These are phyloP conservation scores for Arrhopalites spinosus DNA, from an alignment of 2,888 invertebrate species.

Conservation along the genomic window DNA sequence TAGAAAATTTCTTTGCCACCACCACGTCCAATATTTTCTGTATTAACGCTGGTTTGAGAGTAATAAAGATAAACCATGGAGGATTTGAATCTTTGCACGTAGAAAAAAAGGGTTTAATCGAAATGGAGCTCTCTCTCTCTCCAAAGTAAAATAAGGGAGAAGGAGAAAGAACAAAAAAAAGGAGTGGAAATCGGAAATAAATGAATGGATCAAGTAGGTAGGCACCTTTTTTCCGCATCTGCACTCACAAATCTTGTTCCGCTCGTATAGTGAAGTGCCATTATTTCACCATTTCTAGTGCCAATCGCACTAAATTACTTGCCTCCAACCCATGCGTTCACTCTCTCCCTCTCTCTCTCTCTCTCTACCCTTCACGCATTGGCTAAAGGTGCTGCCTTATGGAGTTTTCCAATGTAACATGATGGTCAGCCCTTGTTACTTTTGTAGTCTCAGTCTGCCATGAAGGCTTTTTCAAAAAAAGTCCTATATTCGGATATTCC, in stretches of 20 bases:
- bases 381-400: slow-evolving; percentile 9
- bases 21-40: background rate
- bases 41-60: background rate
- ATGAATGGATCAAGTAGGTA: slow-evolving; percentile 36
- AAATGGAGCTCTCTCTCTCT: background rate
- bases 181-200: slow-evolving; percentile 38
- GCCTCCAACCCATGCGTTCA: slow-evolving; percentile 25
- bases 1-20: background rate
- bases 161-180: slow-evolving; percentile 8
- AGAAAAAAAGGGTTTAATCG: background rate
- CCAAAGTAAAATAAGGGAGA: slow-evolving; percentile 4
- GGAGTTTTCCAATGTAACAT: background rate
- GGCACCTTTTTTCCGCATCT: slow-evolving; percentile 35
- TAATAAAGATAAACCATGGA: slow-evolving; percentile 2
- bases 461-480: too few relatives aligned
- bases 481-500: too few relatives aligned
- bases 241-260: slow-evolving; percentile 38
- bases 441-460: too few relatives aligned
- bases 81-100: slow-evolving; percentile 13
- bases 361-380: slow-evolving; percentile 19
- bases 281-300: slow-evolving; percentile 37
- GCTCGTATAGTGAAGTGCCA: slow-evolving; percentile 38
- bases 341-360: background rate
- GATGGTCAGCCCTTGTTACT: background rate
- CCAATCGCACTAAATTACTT: slow-evolving; percentile 39